Conservation (phyloP, 2,113 vertebrate species). For the Illadopsis cleaveri region DNA sequence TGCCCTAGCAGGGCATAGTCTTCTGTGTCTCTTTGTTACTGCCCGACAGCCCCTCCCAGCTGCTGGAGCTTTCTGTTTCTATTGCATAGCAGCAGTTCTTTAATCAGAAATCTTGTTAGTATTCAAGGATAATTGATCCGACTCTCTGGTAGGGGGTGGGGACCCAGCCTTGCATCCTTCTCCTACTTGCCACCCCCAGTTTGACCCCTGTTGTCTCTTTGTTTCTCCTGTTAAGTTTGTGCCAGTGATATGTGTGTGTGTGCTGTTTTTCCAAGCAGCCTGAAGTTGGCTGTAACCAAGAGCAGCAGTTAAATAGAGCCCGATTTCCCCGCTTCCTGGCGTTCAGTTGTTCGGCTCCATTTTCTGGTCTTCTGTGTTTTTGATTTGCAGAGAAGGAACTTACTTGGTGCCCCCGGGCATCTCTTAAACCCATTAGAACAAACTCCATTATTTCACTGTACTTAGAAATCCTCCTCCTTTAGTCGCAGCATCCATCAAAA, state of each 20-base stretch:
- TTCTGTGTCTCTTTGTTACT: conserved; percentile 47
- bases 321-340: conserved; percentile 66
- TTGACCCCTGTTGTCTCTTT: conserved; percentile 77
- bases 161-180: conserved; percentile 45
- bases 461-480: conserved; percentile 61
- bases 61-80: conserved; percentile 36
- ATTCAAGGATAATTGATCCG: conserved; percentile 68
- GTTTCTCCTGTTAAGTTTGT: conserved; percentile 75
- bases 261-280: conserved; percentile 70
- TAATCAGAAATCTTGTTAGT: conserved; percentile 67
- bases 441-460: conserved; percentile 65
- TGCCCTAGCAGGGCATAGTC: conserved; percentile 37
- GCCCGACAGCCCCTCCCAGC: conserved; percentile 38
- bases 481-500: conserved; percentile 65
- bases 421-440: conserved; percentile 67
- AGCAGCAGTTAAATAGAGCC: conserved; percentile 69
- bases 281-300: conserved; percentile 75
- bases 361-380: conserved; percentile 76
- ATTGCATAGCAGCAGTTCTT: conserved; percentile 61
- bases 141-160: conserved; percentile 48
- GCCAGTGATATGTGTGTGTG: conserved; percentile 72
- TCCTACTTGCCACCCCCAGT: conserved; percentile 66
- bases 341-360: conserved; percentile 71
- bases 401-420: conserved; percentile 71
- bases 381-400: conserved; percentile 76